Conservation (phyloP, 2,113 vertebrate species). For the Nematolebias whitei region DNA sequence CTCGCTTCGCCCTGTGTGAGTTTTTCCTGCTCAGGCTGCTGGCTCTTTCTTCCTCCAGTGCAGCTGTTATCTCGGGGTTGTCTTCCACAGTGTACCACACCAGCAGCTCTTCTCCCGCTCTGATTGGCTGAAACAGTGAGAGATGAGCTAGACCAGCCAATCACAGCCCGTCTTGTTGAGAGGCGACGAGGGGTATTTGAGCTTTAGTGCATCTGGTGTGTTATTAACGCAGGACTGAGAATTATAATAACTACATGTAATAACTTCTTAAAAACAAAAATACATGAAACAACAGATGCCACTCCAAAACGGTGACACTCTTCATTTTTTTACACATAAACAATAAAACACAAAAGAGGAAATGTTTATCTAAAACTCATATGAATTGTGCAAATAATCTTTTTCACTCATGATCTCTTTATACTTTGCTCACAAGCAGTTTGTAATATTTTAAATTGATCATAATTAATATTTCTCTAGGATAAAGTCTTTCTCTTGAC, state of each 20-base stretch:
- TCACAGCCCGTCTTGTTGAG: constrained; percentile 83
- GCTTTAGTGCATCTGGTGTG: constrained; percentile 71
- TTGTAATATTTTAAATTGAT: too few species aligned
- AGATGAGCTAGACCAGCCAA: constrained; percentile 82
- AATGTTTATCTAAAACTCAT: too few species aligned
- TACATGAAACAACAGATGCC: neutral
- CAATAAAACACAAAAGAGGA: too few species aligned
- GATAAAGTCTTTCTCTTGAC: too few species aligned
- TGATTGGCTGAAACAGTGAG: constrained; percentile 87
- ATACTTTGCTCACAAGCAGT: too few species aligned
- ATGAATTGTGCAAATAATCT: too few species aligned
- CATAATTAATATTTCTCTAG: too few species aligned
- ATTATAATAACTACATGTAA: neutral
- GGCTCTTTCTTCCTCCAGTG: constrained; percentile 93
- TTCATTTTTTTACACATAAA: too few species aligned
- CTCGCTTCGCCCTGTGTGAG: constrained; percentile 82
- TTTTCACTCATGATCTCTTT: too few species aligned
- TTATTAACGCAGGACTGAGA: constrained; percentile 34
- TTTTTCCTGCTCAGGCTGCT: constrained; percentile 86
- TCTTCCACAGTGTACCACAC: constrained; percentile 97
- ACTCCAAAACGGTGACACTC: neutral
- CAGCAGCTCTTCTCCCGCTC: constrained; percentile 90
- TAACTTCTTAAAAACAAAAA: neutral
- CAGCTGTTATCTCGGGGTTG: constrained; percentile 96
- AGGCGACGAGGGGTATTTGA: constrained; percentile 48